Conservation (phyloP, 2,888 invertebrate genomes). For the Ochlodes sylvanus region DNA sequence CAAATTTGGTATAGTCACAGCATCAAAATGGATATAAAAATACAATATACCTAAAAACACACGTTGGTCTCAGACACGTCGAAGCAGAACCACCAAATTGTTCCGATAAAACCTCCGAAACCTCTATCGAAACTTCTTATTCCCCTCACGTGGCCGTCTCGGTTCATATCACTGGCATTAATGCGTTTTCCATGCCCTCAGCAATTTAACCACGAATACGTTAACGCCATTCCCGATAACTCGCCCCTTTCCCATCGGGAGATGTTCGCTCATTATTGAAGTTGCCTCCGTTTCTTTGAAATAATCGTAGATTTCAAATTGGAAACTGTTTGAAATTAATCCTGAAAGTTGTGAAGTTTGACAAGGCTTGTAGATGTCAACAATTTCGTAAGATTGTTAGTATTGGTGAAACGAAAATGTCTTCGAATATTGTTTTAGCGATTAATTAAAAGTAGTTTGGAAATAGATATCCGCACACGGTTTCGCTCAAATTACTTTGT, state of each 20-base stretch:
- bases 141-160: constrained; percentile 53
- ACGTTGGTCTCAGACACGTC: neutral
- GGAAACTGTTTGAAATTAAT: constrained; percentile 14
- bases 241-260: constrained; percentile 42
- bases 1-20: too few species aligned
- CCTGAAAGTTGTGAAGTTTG: neutral
- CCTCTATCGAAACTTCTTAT: constrained; percentile 36
- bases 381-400: neutral
- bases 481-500: too few species aligned
- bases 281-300: constrained; percentile 17
- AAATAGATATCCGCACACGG: too few species aligned
- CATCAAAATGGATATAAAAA: too few species aligned
- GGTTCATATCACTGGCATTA: constrained; percentile 52
- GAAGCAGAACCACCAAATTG: constrained; percentile 11
- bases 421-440: too few species aligned
- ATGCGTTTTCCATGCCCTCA: constrained; percentile 53
- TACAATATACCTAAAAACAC: neutral
- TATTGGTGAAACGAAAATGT: neutral
- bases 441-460: too few species aligned
- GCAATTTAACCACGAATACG: constrained; percentile 53
- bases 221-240: constrained; percentile 52
- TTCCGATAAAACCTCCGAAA: constrained; percentile 7
- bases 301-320: neutral
- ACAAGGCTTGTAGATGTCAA: neutral
- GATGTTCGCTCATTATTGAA: constrained; percentile 38